Evolutionary conservation across 2,888 invertebrate species (phyloP), one percentile per base, ranked within the genome.

Genomic region (Tachina lurida): DNA sequence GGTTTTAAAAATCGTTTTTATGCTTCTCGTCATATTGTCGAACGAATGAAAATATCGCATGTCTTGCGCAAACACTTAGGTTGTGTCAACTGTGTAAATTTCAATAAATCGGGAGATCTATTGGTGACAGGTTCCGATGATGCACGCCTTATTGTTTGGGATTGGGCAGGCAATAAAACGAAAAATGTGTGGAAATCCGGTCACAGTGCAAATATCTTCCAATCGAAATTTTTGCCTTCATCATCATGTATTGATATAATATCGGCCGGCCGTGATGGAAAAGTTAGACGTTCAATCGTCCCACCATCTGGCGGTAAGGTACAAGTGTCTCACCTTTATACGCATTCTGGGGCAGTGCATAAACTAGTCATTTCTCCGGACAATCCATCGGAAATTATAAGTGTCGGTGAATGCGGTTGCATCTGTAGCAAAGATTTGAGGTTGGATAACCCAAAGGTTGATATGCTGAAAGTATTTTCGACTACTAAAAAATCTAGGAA

Each of bases 101-200:
- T 98, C 92, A 98, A 98, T 88, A 90, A 89, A 12, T 54, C 88
- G 92, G 96, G 96, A 3, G 94, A 95, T 60, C 93, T 97, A 62
- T 93, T 98, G 84, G 97, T 96, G 4, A 97, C 97, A 88, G 98
- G 98, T 1, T 98, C 98, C 0, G 98, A 99, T 93, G 98, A 99
- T 93, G 95, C 96, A 70, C 94, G 95, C 85, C 95, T 98, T 9
- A 95, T 96, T 13, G 93, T 99, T 12, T 98, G 98, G 98, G 96
- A 98, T 91, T 98, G 98, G 98, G 95, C 96, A 17, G 93, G 94
- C 13, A 95, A 95, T 76, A 95, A 94, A 86, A 93, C 95, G 2
- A 91, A 95, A 49, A 94, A 96, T 87, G 94, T 94, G 4, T 96
- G 96, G 89, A 95, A 95, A 88, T 97, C 97, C 22, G 97, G 97